phyloP scores from a whole-genome alignment of 2,888 invertebrate genomes.

The Macrophya alboannulata region DNA sequence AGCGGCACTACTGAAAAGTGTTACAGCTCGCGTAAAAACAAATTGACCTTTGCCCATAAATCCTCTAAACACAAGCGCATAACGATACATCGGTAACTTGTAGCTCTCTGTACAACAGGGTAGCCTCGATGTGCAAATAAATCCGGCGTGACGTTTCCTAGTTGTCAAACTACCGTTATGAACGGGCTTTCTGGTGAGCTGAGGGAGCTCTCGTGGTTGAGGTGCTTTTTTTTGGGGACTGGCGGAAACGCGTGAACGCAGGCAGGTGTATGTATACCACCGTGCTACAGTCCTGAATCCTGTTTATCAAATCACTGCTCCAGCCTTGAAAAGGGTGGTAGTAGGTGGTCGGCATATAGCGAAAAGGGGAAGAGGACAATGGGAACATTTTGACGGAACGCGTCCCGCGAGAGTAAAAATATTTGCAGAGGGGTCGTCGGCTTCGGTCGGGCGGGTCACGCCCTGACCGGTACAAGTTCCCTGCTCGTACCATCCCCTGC shows the following conservation, averaged over 20 bases:
- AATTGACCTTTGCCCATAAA: conserved; percentile 50
- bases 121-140: conserved; percentile 55
- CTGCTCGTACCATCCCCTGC: conserved; percentile 20
- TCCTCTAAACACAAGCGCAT: conserved; percentile 39
- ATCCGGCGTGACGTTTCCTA: conserved; percentile 57
- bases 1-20: conserved; percentile 16
- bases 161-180: conserved; percentile 59
- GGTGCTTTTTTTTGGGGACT: conserved; percentile 16
- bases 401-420: conserved; percentile 69
- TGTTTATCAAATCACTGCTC: conserved; percentile 58
- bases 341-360: conserved; percentile 60
- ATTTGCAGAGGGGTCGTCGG: conserved; percentile 67
- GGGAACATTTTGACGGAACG: conserved; percentile 69
- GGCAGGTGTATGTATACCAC: conserved; percentile 44
- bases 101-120: conserved; percentile 45
- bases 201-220: conserved; percentile 35
- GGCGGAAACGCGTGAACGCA: conserved; percentile 48
- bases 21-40: conserved; percentile 39
- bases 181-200: conserved; percentile 42
- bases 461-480: conserved; percentile 38
- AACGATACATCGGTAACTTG: conserved; percentile 52
- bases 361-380: conserved; percentile 67
- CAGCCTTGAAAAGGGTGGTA: conserved; percentile 48
- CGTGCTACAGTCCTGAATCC: conserved; percentile 56
- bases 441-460: conserved; percentile 59